A percentile compares a stretch with the other conserved stretches of the same genome.
These are phyloP conservation scores for Percina caprodes DNA, from an alignment of 2,113 vertebrate genomes.

Conservation along the genomic window DNA sequence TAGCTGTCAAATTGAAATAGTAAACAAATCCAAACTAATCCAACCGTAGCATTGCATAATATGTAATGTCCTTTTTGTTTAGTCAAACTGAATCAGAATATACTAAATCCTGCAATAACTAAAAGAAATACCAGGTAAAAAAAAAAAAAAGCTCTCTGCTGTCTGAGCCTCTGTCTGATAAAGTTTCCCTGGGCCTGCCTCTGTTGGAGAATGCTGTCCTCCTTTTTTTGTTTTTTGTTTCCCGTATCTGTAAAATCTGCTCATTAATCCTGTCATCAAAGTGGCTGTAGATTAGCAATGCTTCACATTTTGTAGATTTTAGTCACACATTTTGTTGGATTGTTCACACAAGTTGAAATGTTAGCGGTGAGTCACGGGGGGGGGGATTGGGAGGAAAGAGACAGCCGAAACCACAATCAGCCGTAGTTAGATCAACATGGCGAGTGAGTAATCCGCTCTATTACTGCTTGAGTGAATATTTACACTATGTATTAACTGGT, in stretches of 20 bases:
- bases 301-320: conserved; percentile 38
- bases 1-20: conserved; percentile 34
- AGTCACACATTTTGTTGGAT: conserved; percentile 16
- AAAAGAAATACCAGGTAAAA: background rate
- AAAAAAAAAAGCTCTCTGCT: background rate
- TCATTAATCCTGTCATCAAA: conserved; percentile 61
- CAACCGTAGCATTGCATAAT: conserved; percentile 8
- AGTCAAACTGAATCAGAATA: conserved; percentile 5
- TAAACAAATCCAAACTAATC: conserved; percentile 17
- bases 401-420: conserved; percentile 26
- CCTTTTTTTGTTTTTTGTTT: conserved; percentile 2
- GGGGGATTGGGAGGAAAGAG: conserved; percentile 6
- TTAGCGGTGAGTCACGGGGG: conserved; percentile 23
- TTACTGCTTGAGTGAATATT: conserved; percentile 9
- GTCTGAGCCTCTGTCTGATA: conserved; percentile 23
- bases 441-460: conserved; percentile 14
- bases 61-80: conserved; percentile 9
- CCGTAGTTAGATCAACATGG: background rate
- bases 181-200: conserved; percentile 10
- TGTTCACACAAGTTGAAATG: conserved; percentile 12
- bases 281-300: conserved; percentile 48
- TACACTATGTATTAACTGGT: background rate
- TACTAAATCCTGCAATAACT: background rate
- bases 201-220: conserved; percentile 10
- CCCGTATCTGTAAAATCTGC: background rate